These are phyloP conservation scores for Bos indicus DNA, from an alignment of 2,113 vertebrate genomes.

Conservation along the genomic window DNA sequence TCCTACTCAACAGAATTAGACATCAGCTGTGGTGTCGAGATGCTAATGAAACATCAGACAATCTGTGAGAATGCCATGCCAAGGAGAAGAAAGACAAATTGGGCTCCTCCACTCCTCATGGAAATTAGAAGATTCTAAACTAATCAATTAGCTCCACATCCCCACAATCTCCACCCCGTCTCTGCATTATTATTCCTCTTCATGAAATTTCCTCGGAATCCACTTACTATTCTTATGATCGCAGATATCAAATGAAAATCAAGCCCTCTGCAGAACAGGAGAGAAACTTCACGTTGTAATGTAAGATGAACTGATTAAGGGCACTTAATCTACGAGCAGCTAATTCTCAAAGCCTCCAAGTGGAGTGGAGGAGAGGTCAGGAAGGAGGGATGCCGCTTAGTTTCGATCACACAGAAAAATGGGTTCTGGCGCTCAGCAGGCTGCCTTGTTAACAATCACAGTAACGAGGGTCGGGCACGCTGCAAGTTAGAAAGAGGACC, in stretches of 20 bases:
- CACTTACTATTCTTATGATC: conserved; percentile 41
- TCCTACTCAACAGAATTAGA: conserved; percentile 38
- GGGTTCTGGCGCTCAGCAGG: background rate
- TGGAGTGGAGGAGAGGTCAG: background rate
- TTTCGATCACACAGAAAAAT: conserved; percentile 38
- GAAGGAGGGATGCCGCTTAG: background rate
- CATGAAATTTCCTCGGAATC: conserved; percentile 50
- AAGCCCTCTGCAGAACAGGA: conserved; percentile 44
- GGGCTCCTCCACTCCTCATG: conserved; percentile 26
- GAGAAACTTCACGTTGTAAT: conserved; percentile 46
- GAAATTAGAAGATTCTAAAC: conserved; percentile 54
- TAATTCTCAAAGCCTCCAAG: conserved; percentile 41
- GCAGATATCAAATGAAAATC: conserved; percentile 45
- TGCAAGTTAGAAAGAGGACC: background rate
- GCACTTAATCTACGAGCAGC: conserved; percentile 51
- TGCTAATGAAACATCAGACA: conserved; percentile 66
- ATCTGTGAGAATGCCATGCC: conserved; percentile 23
- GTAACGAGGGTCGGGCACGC: background rate
- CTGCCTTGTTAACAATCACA: conserved; percentile 2
- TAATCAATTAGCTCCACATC: conserved; percentile 58
- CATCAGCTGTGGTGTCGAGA: conserved; percentile 49
- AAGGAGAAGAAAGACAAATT: conserved; percentile 27
- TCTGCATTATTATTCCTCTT: conserved; percentile 7
- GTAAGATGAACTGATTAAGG: conserved; percentile 61
- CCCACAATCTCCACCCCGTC: background rate